These are phyloP conservation scores for Xanthia icteritia DNA, from an alignment of 2,888 invertebrate species.

Conservation along the genomic window DNA sequence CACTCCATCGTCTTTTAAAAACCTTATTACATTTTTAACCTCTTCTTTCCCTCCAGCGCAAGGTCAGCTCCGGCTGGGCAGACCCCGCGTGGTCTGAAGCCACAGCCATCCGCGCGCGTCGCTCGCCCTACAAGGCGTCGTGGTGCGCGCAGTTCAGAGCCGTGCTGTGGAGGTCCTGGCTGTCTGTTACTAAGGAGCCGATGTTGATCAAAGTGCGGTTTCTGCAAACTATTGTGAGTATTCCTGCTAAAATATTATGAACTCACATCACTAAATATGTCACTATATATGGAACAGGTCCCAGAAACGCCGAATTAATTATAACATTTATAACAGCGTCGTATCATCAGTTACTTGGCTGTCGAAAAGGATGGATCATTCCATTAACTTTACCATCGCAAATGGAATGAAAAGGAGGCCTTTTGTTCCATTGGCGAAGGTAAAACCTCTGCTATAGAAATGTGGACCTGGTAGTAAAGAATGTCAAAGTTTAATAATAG, in stretches of 20 bases:
- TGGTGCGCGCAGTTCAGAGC: constrained; percentile 97
- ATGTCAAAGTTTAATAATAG: not conserved
- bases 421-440: no score
- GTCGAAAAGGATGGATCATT: not conserved
- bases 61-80: constrained; percentile 82
- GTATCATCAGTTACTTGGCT: not conserved
- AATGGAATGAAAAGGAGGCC: not conserved
- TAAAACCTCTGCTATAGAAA: not conserved
- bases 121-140: constrained; percentile 94
- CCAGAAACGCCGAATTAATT: not conserved
- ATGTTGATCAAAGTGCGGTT: constrained; percentile 96
- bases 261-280: not conserved
- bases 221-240: constrained; percentile 96
- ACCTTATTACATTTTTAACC: not conserved
- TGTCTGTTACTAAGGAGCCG: constrained; percentile 97
- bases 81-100: constrained; percentile 84
- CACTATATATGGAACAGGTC: not conserved
- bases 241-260: not conserved
- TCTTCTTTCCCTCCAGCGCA: constrained; percentile 73
- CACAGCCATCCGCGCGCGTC: constrained; percentile 78
- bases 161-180: constrained; percentile 97
- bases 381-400: no score
- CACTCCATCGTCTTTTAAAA: not conserved
- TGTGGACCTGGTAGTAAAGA: not conserved
- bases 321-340: not conserved